phyloP scores from a whole-genome alignment of 2,113 vertebrate species.

The Conger conger region DNA sequence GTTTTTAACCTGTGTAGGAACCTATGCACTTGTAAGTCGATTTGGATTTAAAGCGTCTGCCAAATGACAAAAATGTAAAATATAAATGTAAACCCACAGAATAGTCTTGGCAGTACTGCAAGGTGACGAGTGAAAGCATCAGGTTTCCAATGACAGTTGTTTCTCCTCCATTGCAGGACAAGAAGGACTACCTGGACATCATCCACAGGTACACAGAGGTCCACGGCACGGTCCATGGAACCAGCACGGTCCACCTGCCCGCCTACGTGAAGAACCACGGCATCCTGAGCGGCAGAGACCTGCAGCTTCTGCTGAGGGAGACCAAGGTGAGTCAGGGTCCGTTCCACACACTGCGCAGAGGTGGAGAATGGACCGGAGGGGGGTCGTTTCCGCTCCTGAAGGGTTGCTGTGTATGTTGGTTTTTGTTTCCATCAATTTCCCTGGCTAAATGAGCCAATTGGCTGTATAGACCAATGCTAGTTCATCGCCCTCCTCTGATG shows the following conservation, averaged over 20 bases:
- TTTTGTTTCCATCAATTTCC: too few species aligned
- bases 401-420: too few species aligned
- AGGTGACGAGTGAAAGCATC: background rate
- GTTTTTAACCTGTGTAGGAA: too few species aligned
- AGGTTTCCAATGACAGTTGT: background rate
- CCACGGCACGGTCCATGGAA: constrained; percentile 92
- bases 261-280: constrained; percentile 94
- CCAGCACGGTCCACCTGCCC: constrained; percentile 89
- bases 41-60: too few species aligned
- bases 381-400: too few species aligned
- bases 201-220: constrained; percentile 96
- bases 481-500: too few species aligned
- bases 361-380: background rate
- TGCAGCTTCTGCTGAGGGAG: constrained; percentile 94
- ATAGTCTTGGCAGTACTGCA: too few species aligned
- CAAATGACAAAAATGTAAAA: too few species aligned
- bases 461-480: too few species aligned
- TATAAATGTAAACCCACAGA: too few species aligned
- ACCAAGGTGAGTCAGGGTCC: constrained; percentile 73
- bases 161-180: constrained; percentile 74
- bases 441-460: too few species aligned
- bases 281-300: constrained; percentile 92
- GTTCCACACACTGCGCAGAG: background rate
- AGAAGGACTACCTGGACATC: constrained; percentile 88
- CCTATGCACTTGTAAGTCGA: too few species aligned